Evolutionary conservation across 2,113 vertebrate genomes (phyloP), one percentile per base, ranked within the genome.

Genomic region (Rhynchomys soricoides): DNA sequence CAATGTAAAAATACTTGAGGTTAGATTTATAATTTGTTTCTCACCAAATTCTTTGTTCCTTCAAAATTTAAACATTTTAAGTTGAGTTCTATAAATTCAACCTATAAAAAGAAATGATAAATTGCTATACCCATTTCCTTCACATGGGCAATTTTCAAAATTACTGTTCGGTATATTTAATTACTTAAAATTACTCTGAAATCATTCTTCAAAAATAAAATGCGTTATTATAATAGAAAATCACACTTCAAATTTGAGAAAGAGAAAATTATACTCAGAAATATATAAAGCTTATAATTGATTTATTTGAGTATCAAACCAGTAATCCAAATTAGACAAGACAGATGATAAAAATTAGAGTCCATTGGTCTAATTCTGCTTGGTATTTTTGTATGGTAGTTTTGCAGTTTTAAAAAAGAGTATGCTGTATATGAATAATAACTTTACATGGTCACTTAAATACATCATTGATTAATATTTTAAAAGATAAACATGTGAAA

Each of bases 161-260:
- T 97, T 97, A 94, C 97, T 88, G 93, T 93, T 97, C 96, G 95
- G 98, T 97, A 95, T 96, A 92, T 96, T 97, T 96, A 98, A 98
- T 98, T 98, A 98, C 94, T 95, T 98, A 91, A 97, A 98, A 93
- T 79, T 98, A 95, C 97, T 97, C n/a, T 95, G 89, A 98, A 98
- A 98, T 96, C 97, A 96, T 95, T 96, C 94, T 96, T 96, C 91
- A 95, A 94, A 95, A 98, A 96, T 97, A 96, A 96, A 98, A 97
- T 97, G 90, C 86, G 77, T 97, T 98, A 97, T 97, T 96, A 59
- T 95, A 96, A 97, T 86, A 98, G 57, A 70, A 97, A 94, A 55
- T 90, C 90, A 93, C 97, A 96, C 94, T 96, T 97, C 12, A 97
- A 96, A 93, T 97, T 92, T 95, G 85, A 91, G 95, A 96, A 95